Evolutionary conservation across 2,797 vertebrate species (phyloP).

Genomic region (Botia almorhae): DNA sequence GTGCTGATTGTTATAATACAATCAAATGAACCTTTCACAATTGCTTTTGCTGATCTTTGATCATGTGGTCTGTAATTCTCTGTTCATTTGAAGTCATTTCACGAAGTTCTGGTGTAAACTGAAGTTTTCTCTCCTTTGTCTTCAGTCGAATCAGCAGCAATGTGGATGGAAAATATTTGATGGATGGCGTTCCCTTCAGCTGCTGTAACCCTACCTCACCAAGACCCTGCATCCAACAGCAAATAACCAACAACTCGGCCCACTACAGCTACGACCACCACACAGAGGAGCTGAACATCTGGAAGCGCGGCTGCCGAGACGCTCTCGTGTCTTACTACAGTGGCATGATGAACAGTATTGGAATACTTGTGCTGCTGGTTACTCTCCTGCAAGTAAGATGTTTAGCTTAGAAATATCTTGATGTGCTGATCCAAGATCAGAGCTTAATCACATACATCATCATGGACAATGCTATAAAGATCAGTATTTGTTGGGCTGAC

Average conservation of each 20-base stretch:
- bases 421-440: constrained; percentile 39
- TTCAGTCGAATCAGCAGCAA: constrained; percentile 95
- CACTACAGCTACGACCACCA: constrained; percentile 99
- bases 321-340: constrained; percentile 91
- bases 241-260: constrained; percentile 96
- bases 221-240: constrained; percentile 92
- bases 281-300: constrained; percentile 96
- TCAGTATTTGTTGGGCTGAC: constrained; percentile 7
- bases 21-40: too few species aligned
- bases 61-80: too few species aligned
- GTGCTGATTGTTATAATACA: too few species aligned
- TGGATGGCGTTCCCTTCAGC: constrained; percentile 96
- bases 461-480: constrained; percentile 13
- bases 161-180: constrained; percentile 92
- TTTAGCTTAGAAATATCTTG: constrained; percentile 4
- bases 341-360: constrained; percentile 91
- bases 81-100: too few species aligned
- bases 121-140: constrained; percentile 37
- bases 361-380: constrained; percentile 80
- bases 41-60: too few species aligned
- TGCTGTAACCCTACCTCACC: constrained; percentile 98
- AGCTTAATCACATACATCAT: constrained; percentile 22
- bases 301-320: constrained; percentile 87
- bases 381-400: constrained; percentile 88
- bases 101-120: neutral